Conservation (phyloP, 2,113 vertebrate species). For the Marmota monax region DNA sequence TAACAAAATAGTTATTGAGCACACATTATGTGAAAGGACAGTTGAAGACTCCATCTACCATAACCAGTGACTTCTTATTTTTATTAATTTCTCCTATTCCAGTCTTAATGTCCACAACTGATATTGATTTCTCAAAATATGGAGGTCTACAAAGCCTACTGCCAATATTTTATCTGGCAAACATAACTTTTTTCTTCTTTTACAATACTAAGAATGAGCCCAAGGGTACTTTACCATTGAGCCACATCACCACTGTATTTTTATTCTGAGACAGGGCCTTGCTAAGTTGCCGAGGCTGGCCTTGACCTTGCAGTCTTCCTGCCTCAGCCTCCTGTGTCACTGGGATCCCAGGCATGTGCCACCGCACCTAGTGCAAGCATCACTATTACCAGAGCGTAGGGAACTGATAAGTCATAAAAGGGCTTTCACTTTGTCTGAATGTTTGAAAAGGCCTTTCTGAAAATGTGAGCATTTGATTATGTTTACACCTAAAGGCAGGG, state of each 20-base stretch:
- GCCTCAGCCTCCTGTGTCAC: too few species aligned
- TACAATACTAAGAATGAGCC: too few species aligned
- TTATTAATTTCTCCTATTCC: constrained; percentile 56
- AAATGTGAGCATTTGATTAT: not conserved
- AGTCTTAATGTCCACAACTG: not conserved
- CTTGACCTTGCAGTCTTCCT: too few species aligned
- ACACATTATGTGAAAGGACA: not conserved
- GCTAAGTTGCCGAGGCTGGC: too few species aligned
- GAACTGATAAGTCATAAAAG: not conserved
- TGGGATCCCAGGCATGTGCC: too few species aligned
- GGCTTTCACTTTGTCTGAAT: not conserved
- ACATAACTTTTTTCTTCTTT: too few species aligned
- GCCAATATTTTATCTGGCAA: not conserved
- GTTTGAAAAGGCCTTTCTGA: not conserved
- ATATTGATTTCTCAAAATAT: constrained; percentile 13
- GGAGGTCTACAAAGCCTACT: not conserved
- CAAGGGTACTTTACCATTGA: too few species aligned
- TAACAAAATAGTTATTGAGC: not conserved
- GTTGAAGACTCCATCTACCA: not conserved
- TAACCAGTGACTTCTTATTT: constrained; percentile 26
- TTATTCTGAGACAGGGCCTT: too few species aligned
- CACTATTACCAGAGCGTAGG: not conserved
- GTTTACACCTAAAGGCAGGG: not conserved
- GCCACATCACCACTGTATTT: too few species aligned
- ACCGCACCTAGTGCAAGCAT: not conserved